Evolutionary conservation across 2,113 vertebrate species (phyloP).

Genomic region (Amphiprion ocellaris): DNA sequence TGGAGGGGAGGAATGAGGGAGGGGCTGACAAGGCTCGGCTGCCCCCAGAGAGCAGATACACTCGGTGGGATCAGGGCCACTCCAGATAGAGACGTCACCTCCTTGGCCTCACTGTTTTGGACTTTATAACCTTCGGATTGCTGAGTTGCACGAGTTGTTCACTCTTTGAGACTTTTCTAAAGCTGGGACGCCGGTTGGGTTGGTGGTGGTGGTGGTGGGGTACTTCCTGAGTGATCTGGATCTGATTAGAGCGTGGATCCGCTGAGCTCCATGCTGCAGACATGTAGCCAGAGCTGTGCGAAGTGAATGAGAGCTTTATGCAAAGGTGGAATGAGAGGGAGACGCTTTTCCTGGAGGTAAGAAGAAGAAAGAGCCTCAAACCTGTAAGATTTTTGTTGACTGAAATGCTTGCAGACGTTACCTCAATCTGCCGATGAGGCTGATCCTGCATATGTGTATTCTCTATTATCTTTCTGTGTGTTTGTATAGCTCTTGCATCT

Average conservation of each 20-base stretch:
- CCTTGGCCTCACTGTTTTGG: slow-evolving; percentile 46
- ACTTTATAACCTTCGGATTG: slow-evolving; percentile 14
- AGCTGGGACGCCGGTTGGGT: background rate
- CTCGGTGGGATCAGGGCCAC: slow-evolving; percentile 53
- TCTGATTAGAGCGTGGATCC: slow-evolving; percentile 55
- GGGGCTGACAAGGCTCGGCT: slow-evolving; percentile 63
- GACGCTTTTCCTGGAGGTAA: slow-evolving; percentile 82
- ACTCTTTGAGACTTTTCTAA: background rate
- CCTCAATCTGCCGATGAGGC: slow-evolving; percentile 1
- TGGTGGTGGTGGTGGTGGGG: background rate
- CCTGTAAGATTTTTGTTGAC: background rate
- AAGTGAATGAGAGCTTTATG: slow-evolving; percentile 47
- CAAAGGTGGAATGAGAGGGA: slow-evolving; percentile 38
- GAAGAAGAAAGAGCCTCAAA: slow-evolving; percentile 36
- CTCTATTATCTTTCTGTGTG: background rate
- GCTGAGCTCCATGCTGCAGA: slow-evolving; percentile 49
- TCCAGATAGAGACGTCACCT: slow-evolving; percentile 66
- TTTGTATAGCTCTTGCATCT: background rate
- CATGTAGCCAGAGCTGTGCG: slow-evolving; percentile 42
- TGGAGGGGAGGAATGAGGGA: slow-evolving; percentile 70
- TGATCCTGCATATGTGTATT: background rate
- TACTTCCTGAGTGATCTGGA: slow-evolving; percentile 60
- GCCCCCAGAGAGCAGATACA: slow-evolving; percentile 55
- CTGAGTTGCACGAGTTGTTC: slow-evolving; percentile 8
- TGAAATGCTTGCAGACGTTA: background rate